These are phyloP conservation scores for Leptonema lineaticorne DNA, from an alignment of 1,140 invertebrate species.

Conservation along the genomic window DNA sequence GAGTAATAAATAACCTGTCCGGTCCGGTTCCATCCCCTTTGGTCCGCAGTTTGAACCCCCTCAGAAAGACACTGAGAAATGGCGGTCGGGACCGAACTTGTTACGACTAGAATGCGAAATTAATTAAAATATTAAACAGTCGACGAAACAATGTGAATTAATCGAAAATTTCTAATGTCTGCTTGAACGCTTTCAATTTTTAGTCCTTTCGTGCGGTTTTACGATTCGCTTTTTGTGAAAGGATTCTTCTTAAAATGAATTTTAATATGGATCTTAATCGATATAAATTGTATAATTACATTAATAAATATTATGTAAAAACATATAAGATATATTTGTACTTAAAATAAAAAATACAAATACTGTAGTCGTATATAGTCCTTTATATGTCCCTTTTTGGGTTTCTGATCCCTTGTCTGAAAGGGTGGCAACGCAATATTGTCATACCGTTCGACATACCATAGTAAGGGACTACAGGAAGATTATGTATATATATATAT, in stretches of 20 bases:
- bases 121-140: constrained; percentile 28
- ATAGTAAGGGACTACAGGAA: neutral
- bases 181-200: no score
- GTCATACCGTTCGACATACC: constrained; percentile 23
- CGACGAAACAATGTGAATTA: neutral
- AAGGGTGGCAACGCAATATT: constrained; percentile 25
- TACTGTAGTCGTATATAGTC: no score
- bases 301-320: no score
- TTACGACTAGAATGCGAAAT: neutral
- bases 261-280: no score
- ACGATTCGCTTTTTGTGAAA: no score
- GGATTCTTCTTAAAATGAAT: no score
- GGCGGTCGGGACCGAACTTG: neutral
- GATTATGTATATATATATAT: no score
- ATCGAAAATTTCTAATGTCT: neutral
- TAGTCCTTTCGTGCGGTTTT: no score
- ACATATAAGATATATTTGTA: no score
- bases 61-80: constrained; percentile 5
- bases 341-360: no score
- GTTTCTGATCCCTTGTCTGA: constrained; percentile 18
- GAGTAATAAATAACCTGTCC: constrained; percentile 42
- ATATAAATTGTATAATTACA: no score
- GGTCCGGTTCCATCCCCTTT: constrained; percentile 1
- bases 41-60: neutral
- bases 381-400: no score